A percentile compares a stretch with the other conserved stretches of the same genome.
Conservation (phyloP, 2,113 vertebrate genomes). For the Entosphenus tridentatus region DNA sequence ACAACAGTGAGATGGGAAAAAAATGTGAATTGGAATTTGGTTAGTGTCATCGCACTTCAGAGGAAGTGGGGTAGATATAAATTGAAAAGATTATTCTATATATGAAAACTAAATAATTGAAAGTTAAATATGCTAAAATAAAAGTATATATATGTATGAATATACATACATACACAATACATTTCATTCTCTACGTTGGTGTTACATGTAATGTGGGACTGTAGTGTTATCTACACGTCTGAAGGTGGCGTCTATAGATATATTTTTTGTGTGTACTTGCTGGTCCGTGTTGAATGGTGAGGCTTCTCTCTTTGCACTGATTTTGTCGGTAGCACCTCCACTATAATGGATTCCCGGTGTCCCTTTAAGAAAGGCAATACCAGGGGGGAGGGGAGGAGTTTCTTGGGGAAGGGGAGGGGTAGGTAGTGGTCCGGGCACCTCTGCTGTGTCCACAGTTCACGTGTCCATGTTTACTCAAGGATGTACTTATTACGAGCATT, state of each 20-base stretch:
- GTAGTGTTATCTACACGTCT: too few species aligned
- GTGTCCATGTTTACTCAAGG: conserved; percentile 96
- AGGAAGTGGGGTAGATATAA: too few species aligned
- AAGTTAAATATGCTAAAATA: conserved; percentile 42
- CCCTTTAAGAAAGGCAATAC: conserved; percentile 46
- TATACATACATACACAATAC: conserved; percentile 47
- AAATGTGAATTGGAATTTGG: conserved; percentile 90
- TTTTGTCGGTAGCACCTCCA: too few species aligned
- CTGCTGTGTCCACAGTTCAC: conserved; percentile 35
- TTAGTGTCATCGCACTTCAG: conserved; percentile 47
- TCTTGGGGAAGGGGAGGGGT: background rate
- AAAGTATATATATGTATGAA: conserved; percentile 61
- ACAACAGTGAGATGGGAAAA: conserved; percentile 72
- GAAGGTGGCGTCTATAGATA: too few species aligned
- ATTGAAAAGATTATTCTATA: too few species aligned
- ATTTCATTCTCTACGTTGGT: conserved; percentile 19
- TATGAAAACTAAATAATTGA: conserved; percentile 13
- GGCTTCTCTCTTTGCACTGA: conserved; percentile 96
- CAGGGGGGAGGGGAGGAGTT: background rate
- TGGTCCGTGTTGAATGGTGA: conserved; percentile 63
- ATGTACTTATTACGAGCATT: conserved; percentile 33
- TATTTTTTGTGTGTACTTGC: conserved; percentile 32
- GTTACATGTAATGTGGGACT: conserved; percentile 7
- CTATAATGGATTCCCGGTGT: conserved; percentile 31
- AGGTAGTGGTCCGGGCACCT: conserved; percentile 22